Evolutionary conservation across 2,797 vertebrate genomes (phyloP), one percentile per base, ranked within the genome.

Genomic region (Tapera naevia): DNA sequence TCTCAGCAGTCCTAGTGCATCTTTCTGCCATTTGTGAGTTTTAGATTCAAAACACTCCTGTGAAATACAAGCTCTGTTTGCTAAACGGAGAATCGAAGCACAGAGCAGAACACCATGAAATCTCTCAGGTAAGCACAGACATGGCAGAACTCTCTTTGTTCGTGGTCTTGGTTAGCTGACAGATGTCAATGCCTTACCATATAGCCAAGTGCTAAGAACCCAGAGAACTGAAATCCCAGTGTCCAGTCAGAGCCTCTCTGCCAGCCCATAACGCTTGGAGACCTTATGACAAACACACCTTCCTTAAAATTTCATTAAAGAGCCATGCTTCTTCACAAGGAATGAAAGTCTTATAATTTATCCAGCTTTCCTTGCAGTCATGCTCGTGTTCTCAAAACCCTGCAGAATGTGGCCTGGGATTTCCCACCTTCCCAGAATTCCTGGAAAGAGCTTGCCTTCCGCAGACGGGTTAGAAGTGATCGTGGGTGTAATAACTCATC

Each of bases 11-110:
- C 53, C 48, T 62, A 48, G 70, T 16, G 50, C 82, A 79, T 95
- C 92, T 91, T 94, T 83, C 50, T 80, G n/a, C 82, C 66, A 28
- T 73, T 95, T 79, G 60, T 41, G 66, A 48, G 32, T 69, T 60
- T 57, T 57, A 72, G 35, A 65, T 94, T 83, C 82, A 84, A 45
- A 92, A 80, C 37, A 25, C 45, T 43, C 56, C 18, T 4, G 30
- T 65, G 69, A 92, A 80, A 69, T 12, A 19, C 17, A 58, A 50
- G 19, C 15, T 83, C 19, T 15, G 5, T 33, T 69, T 80, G 45
- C 46, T 89, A 45, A 80, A 27, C 18, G 21, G 43, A 46, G 46
- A 86, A 27, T 22, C 0, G 13, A 74, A 45, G 69, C 54, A 30
- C 8, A 17, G 54, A 22, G 28, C 25, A 76, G 57, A 61, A 46